Evolutionary conservation across 2,888 invertebrate genomes (phyloP).

Genomic region (Ephialtes manifestator): DNA sequence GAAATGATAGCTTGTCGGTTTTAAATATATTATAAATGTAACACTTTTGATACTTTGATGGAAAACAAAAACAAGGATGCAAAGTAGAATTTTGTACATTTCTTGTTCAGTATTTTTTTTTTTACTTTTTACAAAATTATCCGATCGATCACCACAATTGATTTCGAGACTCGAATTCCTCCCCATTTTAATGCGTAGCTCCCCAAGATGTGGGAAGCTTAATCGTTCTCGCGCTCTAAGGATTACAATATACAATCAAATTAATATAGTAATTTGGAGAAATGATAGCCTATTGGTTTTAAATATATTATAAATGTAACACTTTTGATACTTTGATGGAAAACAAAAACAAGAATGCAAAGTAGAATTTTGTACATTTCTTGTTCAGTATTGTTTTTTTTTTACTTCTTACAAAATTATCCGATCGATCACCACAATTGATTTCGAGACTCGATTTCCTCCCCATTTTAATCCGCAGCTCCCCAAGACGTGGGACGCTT

Average conservation of each 20-base stretch:
- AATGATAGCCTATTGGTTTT: neutral
- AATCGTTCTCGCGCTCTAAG: conserved; percentile 63
- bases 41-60: neutral
- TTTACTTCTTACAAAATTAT: too few species aligned
- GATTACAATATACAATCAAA: conserved; percentile 43
- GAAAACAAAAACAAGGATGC: neutral
- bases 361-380: too few species aligned
- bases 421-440: conserved; percentile 66
- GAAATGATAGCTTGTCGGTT: neutral
- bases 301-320: neutral
- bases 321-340: neutral
- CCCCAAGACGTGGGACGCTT: conserved; percentile 66
- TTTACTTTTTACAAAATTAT: too few species aligned
- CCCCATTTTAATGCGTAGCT: conserved; percentile 19
- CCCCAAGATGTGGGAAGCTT: conserved; percentile 66
- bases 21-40: neutral
- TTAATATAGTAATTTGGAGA: conserved; percentile 3
- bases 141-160: conserved; percentile 65
- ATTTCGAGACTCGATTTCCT: conserved; percentile 54
- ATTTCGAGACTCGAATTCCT: conserved; percentile 55
- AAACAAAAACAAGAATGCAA: neutral
- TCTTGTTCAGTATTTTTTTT: too few species aligned
- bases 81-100: too few species aligned
- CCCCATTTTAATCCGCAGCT: conserved; percentile 19
- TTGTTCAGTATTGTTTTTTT: too few species aligned